A percentile compares a stretch with the other conserved stretches of the same genome.
These are phyloP conservation scores for Lasioglossum leucozonium DNA, from an alignment of 2,888 invertebrate species.

Conservation along the genomic window DNA sequence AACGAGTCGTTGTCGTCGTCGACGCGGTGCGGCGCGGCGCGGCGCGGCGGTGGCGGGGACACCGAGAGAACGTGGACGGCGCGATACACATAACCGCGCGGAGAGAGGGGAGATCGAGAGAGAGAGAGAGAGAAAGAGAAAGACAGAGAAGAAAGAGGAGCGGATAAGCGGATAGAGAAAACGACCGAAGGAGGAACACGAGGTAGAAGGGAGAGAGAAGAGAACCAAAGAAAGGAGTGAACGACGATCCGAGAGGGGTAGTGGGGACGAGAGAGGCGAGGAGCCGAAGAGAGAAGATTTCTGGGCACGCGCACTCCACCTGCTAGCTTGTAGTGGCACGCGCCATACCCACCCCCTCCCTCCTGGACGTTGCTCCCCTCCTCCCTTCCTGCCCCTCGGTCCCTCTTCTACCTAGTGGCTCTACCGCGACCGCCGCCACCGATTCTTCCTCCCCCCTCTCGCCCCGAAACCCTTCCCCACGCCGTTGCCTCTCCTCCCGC, in stretches of 20 bases:
- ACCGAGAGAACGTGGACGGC: not conserved
- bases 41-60: not conserved
- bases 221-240: slow-evolving; percentile 53
- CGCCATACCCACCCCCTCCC: slow-evolving; percentile 79
- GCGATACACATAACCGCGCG: not conserved
- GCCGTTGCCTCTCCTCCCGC: slow-evolving; percentile 75
- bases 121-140: not conserved
- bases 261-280: slow-evolving; percentile 14
- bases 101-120: slow-evolving; percentile 55
- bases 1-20: not conserved
- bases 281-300: slow-evolving; percentile 66
- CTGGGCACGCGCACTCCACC: slow-evolving; percentile 84
- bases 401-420: slow-evolving; percentile 49
- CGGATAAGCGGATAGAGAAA: not conserved
- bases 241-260: slow-evolving; percentile 39
- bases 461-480: slow-evolving; percentile 69
- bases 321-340: slow-evolving; percentile 83
- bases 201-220: slow-evolving; percentile 7
- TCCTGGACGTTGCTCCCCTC: slow-evolving; percentile 82
- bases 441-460: slow-evolving; percentile 82
- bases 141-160: slow-evolving; percentile 9
- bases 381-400: slow-evolving; percentile 75
- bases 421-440: slow-evolving; percentile 48
- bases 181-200: not conserved
- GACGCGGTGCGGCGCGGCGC: too few species aligned